phyloP scores from a whole-genome alignment of 2,888 invertebrate species.

The Holacanthella duospinosa region DNA sequence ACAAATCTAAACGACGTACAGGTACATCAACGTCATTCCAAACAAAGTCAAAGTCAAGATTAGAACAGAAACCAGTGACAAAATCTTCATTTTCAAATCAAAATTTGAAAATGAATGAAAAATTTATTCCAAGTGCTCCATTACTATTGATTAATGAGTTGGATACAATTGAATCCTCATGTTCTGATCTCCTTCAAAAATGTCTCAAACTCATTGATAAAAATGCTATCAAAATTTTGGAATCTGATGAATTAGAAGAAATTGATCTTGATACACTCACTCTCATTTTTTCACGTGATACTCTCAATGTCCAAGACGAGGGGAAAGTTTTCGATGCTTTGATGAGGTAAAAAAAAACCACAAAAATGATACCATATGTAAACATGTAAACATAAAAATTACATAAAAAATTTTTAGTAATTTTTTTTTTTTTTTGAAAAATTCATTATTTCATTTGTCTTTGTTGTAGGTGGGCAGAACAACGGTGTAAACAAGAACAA shows the following conservation, averaged over 20 bases:
- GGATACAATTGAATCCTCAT: conserved; percentile 39
- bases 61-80: too few species aligned
- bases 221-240: conserved; percentile 48
- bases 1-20: conserved; percentile 5
- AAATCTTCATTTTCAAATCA: too few species aligned
- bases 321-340: conserved; percentile 33
- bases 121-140: background rate
- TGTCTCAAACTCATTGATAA: conserved; percentile 55
- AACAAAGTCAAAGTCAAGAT: too few species aligned
- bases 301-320: conserved; percentile 55
- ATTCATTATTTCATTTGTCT: too few species aligned
- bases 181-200: conserved; percentile 55
- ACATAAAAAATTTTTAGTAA: background rate
- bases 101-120: too few species aligned
- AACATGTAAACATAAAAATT: background rate
- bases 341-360: conserved; percentile 20
- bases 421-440: background rate
- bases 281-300: conserved; percentile 56
- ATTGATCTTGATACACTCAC: conserved; percentile 55
- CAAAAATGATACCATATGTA: background rate
- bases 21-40: too few species aligned
- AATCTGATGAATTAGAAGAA: conserved; percentile 51
- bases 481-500: conserved; percentile 49
- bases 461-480: conserved; percentile 47
- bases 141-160: background rate